Evolutionary conservation across 92 coral and sea anemone genomes (phyloP), one percentile per base, ranked within the genome.

Genomic region (Plumapathes pennacea): DNA sequence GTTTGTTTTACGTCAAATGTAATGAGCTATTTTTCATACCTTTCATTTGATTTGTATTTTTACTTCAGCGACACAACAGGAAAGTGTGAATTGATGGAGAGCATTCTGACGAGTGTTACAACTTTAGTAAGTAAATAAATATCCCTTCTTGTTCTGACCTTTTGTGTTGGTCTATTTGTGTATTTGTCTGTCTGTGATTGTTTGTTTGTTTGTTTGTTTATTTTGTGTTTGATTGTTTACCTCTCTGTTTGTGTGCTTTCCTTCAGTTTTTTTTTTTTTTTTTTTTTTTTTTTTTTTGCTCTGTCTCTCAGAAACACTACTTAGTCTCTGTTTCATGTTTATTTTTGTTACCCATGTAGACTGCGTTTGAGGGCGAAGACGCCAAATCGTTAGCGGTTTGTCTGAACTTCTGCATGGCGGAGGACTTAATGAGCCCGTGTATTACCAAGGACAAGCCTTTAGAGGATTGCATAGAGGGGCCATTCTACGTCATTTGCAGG

Each of bases 281-380:
- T 4, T 13, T 43, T 15, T 5, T 10, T 20, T 43, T 9, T 1
- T 15, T 20, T 43, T 8, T 14, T 14, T 42, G 10, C 21, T 5
- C 17, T 42, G 48, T 6, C 18, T 27, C 51, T 4, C 18, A 45
- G 9, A 5, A 13, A 48, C 10, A 50, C 18, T 2, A 12, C 4
- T 27, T 50, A n/a, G 25, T 45, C 4, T 4, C 11, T n/a, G 25
- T 4, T 13, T 2, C 4, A 10, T 25, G 21, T 53, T 48, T 14
- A 33, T 24, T 53, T 30, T 53, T n/a, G 36, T 4, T 4, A 10
- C 14, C n/a, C n/a, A n/a, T n/a, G n/a, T 53, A 87, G 96, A 90
- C 84, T 57, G 99, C 81, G 38, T 94, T 90, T 84, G 99, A 94
- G 50, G 99, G 89, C 20, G 97, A 94, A 13, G 64, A 70, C 23